phyloP scores from a whole-genome alignment of 1,140 invertebrate species.

The Periplaneta americana region DNA sequence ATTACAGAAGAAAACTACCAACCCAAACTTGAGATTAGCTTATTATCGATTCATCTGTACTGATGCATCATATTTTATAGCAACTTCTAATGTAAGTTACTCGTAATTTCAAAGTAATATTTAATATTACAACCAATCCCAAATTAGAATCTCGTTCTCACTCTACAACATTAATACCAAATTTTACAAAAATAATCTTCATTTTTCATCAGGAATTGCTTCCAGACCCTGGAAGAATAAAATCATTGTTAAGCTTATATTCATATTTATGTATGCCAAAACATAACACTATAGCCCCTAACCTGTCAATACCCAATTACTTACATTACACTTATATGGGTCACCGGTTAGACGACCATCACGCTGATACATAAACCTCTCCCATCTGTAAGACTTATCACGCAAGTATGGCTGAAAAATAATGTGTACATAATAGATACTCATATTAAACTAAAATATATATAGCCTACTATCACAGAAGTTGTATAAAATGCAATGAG shows the following conservation, averaged over 20 bases:
- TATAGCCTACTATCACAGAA: neutral
- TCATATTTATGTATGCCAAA: neutral
- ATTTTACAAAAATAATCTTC: constrained; percentile 20
- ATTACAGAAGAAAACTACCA: too few species aligned
- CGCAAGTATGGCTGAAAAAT: neutral
- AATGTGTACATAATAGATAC: neutral
- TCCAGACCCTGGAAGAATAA: constrained; percentile 44
- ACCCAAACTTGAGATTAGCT: too few species aligned
- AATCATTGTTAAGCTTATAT: constrained; percentile 1
- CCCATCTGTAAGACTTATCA: constrained; percentile 38
- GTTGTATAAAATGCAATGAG: neutral
- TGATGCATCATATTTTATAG: too few species aligned
- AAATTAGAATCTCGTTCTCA: too few species aligned
- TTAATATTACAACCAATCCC: too few species aligned
- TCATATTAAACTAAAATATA: neutral
- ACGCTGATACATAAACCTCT: constrained; percentile 43
- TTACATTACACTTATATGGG: constrained; percentile 47
- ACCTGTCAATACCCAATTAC: constrained; percentile 27
- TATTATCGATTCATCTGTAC: too few species aligned
- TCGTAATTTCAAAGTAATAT: too few species aligned
- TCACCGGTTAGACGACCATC: constrained; percentile 45
- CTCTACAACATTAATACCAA: neutral
- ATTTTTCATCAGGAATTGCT: constrained; percentile 44
- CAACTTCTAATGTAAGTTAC: too few species aligned
- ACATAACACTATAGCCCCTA: neutral